Percentiles rank a stretch among this genome's conserved stretches.
Evolutionary conservation across 2,888 invertebrate genomes (phyloP).

Genomic region (Ptilodon capucinus): DNA sequence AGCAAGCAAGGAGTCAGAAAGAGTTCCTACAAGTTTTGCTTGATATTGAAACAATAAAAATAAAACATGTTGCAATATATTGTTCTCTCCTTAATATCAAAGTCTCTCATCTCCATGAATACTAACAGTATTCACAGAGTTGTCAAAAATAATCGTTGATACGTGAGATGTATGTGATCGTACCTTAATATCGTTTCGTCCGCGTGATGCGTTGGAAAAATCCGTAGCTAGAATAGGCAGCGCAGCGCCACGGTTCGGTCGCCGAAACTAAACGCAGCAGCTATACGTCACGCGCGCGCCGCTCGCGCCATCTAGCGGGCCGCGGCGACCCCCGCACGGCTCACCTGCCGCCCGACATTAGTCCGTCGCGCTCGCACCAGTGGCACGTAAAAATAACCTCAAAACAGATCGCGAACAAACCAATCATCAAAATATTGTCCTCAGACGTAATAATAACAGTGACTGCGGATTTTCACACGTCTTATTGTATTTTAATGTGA

Average conservation of each 20-base stretch:
- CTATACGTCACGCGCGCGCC: conserved; percentile 63
- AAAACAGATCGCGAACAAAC: conserved; percentile 67
- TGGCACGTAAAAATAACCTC: conserved; percentile 81
- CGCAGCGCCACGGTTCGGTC: conserved; percentile 76
- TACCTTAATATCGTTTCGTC: conserved; percentile 61
- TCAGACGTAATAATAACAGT: conserved; percentile 57
- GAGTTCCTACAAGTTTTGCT: no score
- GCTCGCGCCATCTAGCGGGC: conserved; percentile 68
- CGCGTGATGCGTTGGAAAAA: conserved; percentile 77
- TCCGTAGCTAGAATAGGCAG: conserved; percentile 77
- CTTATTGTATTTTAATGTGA: conserved; percentile 55
- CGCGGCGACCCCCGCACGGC: conserved; percentile 24
- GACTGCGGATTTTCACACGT: conserved; percentile 49
- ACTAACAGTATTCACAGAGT: no score
- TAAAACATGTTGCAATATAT: no score
- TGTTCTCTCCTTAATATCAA: no score
- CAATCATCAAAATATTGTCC: conserved; percentile 68
- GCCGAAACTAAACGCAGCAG: conserved; percentile 69
- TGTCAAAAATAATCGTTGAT: conserved; percentile 30
- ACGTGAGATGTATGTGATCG: conserved; percentile 49
- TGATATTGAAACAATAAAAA: no score
- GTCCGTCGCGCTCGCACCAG: conserved; percentile 77
- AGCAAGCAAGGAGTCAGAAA: no score
- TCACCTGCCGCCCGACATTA: conserved; percentile 71
- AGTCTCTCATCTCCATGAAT: no score